A percentile compares a stretch with the other conserved stretches of the same genome.
Conservation (phyloP, 2,888 invertebrate species). For the Pseudococcus jackbeardsleyi region DNA sequence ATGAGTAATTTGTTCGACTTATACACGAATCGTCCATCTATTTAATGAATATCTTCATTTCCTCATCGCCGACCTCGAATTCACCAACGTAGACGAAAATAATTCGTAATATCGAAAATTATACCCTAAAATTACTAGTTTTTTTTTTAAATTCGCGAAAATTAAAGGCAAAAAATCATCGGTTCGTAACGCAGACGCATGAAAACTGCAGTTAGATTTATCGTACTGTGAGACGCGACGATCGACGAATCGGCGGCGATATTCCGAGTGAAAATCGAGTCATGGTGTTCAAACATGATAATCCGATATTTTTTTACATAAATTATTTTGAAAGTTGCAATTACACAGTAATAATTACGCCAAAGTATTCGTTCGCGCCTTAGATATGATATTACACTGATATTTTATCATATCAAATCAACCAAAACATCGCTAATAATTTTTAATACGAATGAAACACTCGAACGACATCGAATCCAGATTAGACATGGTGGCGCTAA, state of each 20-base stretch:
- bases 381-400: conserved; percentile 48
- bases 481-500: conserved; percentile 51
- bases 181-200: conserved; percentile 4
- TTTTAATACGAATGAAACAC: conserved; percentile 40
- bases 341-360: conserved; percentile 27
- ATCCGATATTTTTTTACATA: conserved; percentile 51
- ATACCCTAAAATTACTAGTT: background rate
- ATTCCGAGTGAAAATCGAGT: conserved; percentile 37
- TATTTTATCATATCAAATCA: conserved; percentile 55
- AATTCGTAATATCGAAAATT: background rate
- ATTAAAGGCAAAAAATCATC: background rate
- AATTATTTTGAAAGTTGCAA: conserved; percentile 50
- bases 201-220: background rate
- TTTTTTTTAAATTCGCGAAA: background rate
- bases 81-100: background rate
- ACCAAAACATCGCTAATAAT: conserved; percentile 48
- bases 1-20: background rate
- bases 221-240: conserved; percentile 10
- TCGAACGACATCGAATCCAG: conserved; percentile 23
- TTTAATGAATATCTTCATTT: background rate
- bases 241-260: too few species aligned
- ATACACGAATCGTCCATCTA: background rate
- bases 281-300: conserved; percentile 51
- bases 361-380: conserved; percentile 47
- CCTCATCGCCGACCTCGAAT: background rate